These are phyloP conservation scores for Pterostichus madidus DNA, from an alignment of 2,888 invertebrate species.

Conservation along the genomic window DNA sequence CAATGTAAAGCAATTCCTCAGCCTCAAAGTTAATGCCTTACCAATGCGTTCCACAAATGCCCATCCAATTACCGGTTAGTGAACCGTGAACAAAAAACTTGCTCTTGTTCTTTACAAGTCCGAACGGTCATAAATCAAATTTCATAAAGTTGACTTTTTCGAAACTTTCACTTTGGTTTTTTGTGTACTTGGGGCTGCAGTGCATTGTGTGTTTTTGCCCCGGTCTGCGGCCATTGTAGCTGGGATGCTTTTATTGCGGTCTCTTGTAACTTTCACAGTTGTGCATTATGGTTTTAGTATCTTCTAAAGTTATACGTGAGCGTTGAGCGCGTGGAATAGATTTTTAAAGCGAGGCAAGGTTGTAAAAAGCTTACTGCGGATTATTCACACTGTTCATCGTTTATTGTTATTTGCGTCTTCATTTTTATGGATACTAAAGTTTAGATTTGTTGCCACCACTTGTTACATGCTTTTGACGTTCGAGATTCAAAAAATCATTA, in stretches of 20 bases:
- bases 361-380: constrained; percentile 50
- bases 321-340: constrained; percentile 45
- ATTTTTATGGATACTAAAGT: constrained; percentile 47
- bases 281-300: constrained; percentile 50
- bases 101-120: constrained; percentile 70
- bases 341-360: constrained; percentile 42
- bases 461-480: background rate
- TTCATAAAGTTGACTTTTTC: constrained; percentile 75
- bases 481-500: background rate
- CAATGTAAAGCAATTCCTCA: constrained; percentile 1
- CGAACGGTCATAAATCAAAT: constrained; percentile 74
- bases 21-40: background rate
- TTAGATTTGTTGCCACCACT: constrained; percentile 1
- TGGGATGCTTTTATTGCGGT: constrained; percentile 50
- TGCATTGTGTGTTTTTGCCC: constrained; percentile 62
- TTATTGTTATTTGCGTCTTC: background rate
- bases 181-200: constrained; percentile 38
- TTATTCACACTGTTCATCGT: constrained; percentile 29
- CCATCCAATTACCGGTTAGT: constrained; percentile 64
- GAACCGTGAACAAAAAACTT: constrained; percentile 66
- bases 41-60: constrained; percentile 51
- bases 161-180: constrained; percentile 74
- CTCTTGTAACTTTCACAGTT: constrained; percentile 42
- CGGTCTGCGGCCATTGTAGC: constrained; percentile 51
- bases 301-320: constrained; percentile 52